Conservation (phyloP, 1,140 invertebrate species). For the Drosophila repletoides region DNA sequence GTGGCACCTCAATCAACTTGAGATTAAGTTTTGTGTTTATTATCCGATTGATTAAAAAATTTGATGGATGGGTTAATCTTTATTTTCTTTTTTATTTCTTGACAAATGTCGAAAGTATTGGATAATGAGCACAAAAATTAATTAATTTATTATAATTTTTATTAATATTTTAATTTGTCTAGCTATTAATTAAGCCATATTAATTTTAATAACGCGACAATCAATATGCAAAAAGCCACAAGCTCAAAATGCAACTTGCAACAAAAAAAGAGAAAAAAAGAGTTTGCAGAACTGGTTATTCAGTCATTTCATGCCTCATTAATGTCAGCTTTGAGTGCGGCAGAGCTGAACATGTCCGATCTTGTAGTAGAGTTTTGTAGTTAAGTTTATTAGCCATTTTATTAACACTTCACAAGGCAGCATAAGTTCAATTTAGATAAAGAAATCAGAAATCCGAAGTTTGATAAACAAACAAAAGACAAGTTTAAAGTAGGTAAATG, state of each 20-base stretch:
- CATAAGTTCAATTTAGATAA: background rate
- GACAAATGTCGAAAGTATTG: too few species aligned
- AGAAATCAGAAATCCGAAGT: background rate
- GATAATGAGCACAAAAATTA: too few species aligned
- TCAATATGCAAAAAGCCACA: slow-evolving; percentile 13
- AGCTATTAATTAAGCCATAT: too few species aligned
- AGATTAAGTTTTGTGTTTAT: too few species aligned
- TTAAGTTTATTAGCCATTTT: slow-evolving; percentile 42
- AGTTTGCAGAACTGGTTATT: slow-evolving; percentile 54
- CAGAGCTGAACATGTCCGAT: slow-evolving; percentile 20
- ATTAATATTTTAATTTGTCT: too few species aligned
- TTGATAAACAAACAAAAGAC: too few species aligned
- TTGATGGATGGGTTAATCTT: too few species aligned
- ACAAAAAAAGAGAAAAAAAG: slow-evolving; percentile 19
- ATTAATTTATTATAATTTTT: too few species aligned
- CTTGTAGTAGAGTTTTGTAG: slow-evolving; percentile 18
- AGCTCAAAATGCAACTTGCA: slow-evolving; percentile 19
- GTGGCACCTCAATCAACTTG: too few species aligned
- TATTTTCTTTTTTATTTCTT: too few species aligned
- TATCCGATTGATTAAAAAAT: too few species aligned
- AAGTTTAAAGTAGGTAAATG: too few species aligned
- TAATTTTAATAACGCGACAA: background rate
- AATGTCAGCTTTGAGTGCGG: slow-evolving; percentile 43
- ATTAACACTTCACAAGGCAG: slow-evolving; percentile 10
- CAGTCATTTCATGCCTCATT: slow-evolving; percentile 65